A percentile compares a stretch with the other conserved stretches of the same genome.
phyloP scores from a whole-genome alignment of 2,888 invertebrate species.

The Pocota personata region DNA sequence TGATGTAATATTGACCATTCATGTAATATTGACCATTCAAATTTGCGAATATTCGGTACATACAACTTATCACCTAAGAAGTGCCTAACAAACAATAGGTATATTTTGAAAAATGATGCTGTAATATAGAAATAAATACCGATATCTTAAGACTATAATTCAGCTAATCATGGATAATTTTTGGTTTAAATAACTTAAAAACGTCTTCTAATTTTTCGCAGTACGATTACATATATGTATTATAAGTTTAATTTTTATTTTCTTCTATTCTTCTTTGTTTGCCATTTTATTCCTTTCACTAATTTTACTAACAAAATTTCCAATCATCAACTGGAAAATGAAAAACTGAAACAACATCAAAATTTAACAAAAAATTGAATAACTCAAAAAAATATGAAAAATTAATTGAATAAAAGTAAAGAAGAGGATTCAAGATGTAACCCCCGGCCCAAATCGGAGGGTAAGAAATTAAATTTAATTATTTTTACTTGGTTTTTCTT shows the following conservation, averaged over 20 bases:
- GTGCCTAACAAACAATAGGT: no score
- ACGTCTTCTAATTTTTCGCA: no score
- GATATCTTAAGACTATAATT: no score
- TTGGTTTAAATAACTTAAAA: slow-evolving; percentile 33
- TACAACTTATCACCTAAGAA: no score
- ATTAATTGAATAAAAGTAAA: slow-evolving; percentile 43
- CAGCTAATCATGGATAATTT: no score
- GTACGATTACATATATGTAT: background rate
- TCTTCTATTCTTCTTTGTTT: background rate
- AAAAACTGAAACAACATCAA: slow-evolving; percentile 15
- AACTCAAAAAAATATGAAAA: slow-evolving; percentile 13
- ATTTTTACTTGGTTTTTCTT: background rate
- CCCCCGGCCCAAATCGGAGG: slow-evolving; percentile 36
- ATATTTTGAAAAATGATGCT: no score
- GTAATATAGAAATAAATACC: no score
- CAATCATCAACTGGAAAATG: slow-evolving; percentile 16
- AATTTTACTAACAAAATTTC: slow-evolving; percentile 27
- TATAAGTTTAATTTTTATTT: slow-evolving; percentile 2
- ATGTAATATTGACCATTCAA: no score
- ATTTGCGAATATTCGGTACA: no score
- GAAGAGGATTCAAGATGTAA: slow-evolving; percentile 52
- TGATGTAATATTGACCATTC: no score
- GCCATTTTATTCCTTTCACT: background rate
- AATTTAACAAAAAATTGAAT: slow-evolving; percentile 29
- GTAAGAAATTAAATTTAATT: slow-evolving; percentile 33